Evolutionary conservation across 1,140 invertebrate species (phyloP), one percentile per base, ranked within the genome.

Genomic region (Drosophila auraria): DNA sequence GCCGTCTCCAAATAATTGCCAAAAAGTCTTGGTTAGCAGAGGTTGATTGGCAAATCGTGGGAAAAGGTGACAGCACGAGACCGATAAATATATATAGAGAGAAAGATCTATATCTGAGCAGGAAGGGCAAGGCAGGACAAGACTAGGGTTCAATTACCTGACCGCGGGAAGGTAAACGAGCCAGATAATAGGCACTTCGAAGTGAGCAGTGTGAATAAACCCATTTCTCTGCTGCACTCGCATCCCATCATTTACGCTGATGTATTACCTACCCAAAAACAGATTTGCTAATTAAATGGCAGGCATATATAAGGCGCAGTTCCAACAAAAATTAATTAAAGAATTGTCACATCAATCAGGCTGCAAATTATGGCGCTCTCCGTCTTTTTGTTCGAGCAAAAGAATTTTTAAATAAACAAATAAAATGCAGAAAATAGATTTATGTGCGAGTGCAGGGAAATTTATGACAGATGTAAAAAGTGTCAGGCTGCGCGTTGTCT

Each of bases 361-460:
- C 64, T 72, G 82, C 70, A 83, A 87, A 87, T 87, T 87, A 78
- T 78, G 75, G 65, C 56, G 40, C 60, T 59, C 68, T 61, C 60
- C 60, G 47, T 45, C 53, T 30, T 20, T 61, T 57, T 70, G 42
- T 76, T 60, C 27, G 20, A n/a, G 57, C 36, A 65, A 38, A 86
- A 57, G 75, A 87, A 87, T 87, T 89, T 75, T 80, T 50, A 83
- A 87, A 87, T 89, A 87, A 87, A 87, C 84, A 87, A 87, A 87
- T 87, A 87, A 87, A 87, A 89, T 87, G 84, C 84, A 81, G 74
- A 80, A 90, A 87, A 87, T 87, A 87, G 84, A 87, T 87, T 87
- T 87, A 89, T 79, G 77, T 59, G 23, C 74, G 69, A 78, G 61
- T 84, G 50, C 79, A 62, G 59, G 56, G 23, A 78, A 87, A 87